Base-by-base conservation (phyloP, 2,113 vertebrate genomes). In the Ammospiza caudacuta region DNA sequence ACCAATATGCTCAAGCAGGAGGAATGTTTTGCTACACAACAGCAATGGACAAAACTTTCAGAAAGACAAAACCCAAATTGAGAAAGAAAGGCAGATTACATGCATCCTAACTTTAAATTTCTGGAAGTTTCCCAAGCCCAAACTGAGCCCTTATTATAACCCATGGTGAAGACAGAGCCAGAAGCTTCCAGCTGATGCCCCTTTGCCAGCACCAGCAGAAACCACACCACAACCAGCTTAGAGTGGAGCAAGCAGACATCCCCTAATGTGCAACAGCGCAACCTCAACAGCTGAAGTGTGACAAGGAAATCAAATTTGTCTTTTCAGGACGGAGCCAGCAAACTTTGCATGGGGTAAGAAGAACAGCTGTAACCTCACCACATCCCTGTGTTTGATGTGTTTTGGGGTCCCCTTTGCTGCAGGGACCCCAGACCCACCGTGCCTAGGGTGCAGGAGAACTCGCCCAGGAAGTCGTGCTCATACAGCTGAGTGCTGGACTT, bases 381-480 rank as follows among this genome's bases (percentile, higher is more conserved):
- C 1, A 2, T 23, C 24, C 24, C 33, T 5, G 7, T 9, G 51
- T 21, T 17, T 84, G 86, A 24, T 1, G 7, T 16, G 37, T 54
- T 37, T 13, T 44, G 46, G n/a, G 63, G n/a, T 41, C 64, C 44
- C 55, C 49, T 47, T 44, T 44, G 51, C 58, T 87, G 70, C 47
- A 72, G 67, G 51, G 20, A 39, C 3, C 61, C 24, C 55, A 18
- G 6, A 83, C 98, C 96, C 97, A 99, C 99, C 98, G 97, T 98
- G 97, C 99, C 99, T 64, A 99, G 97, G 0, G 99, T 99, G 89
- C 99, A 99, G 93, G 98, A 98, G 96, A 99, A 99, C 80, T 99
- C 99, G 7, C 99, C 99, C 91, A 99, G 97, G 95, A 99, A 99
- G 93, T 99, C 99, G 2, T 99, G 99, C 54, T 99, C 99, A 0